Evolutionary conservation across 2,797 vertebrate genomes (phyloP), one percentile per base, ranked within the genome.

Genomic region (Atherinosoma microstoma): DNA sequence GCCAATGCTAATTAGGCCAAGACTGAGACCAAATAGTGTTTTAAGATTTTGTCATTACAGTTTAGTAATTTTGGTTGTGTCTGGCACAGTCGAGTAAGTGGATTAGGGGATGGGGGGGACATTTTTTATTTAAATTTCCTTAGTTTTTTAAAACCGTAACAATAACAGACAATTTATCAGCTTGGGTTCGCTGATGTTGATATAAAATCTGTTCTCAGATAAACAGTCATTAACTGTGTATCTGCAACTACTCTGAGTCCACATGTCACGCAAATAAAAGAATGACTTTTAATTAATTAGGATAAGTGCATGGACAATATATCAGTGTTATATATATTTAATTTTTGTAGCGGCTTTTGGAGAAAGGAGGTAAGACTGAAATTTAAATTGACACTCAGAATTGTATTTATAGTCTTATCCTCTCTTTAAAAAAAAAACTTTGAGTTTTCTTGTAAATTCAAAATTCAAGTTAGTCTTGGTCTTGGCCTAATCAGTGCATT

Each of bases 401-500:
- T 27, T 27, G 24, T 27, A 27, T 27, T 1, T 27, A 27, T 27
- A 27, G 24, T 27, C 24, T 27, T 1, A 27, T 27, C 24, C 24
- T 27, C 24, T 2, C 24, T 27, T 27, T 27, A 27, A 27, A 27
- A 27, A 27, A 27, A 27, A 27, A 27, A 27, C 40, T 13, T 9
- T 49, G 8, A 49, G 20, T 22, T 49, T 49, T 49, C 8, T 49
- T 3, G 42, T 42, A 42, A 42, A 18, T 42, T 42, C 3, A 49
- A 42, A 42, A 18, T 42, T 42, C 3, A 49, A 49, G 45, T 22
- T 61, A 64, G 69, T 86, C 83, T 90, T 85, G 59, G 66, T 64
- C 71, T 85, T 83, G 84, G 79, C 53, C 62, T 61, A 84, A 83
- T 79, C 24, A 34, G 35, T 76, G 38, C 18, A 34, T 69, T 83